Evolutionary conservation across 2,888 invertebrate species (phyloP).

Genomic region (Gryllus longicercus): DNA sequence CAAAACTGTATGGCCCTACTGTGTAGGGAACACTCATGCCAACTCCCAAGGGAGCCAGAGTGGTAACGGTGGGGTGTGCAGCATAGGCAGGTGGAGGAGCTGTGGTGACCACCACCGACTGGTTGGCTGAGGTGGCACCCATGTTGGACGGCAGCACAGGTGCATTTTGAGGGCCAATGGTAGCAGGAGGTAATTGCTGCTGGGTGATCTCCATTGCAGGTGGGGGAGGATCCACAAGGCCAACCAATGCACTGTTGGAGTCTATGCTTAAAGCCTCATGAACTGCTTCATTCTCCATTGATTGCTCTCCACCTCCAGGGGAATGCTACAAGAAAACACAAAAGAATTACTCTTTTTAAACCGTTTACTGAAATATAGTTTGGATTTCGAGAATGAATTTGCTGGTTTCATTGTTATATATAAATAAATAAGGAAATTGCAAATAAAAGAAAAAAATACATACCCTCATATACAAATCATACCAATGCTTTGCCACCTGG

Average conservation of each 20-base stretch:
- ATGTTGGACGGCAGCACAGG: background rate
- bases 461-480: constrained; percentile 77
- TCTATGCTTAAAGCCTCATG: constrained; percentile 59
- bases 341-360: background rate
- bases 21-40: constrained; percentile 53
- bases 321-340: constrained; percentile 50
- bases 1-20: constrained; percentile 65
- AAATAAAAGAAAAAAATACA: constrained; percentile 34
- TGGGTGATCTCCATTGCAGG: constrained; percentile 46
- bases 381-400: background rate
- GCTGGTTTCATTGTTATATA: background rate
- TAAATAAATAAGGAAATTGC: background rate
- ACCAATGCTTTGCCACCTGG: constrained; percentile 96
- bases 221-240: constrained; percentile 51
- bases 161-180: background rate
- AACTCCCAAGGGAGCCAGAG: constrained; percentile 57
- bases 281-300: constrained; percentile 56
- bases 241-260: constrained; percentile 57
- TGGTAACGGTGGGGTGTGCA: constrained; percentile 55
- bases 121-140: background rate
- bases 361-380: background rate
- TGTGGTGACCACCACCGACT: constrained; percentile 53
- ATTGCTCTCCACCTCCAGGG: constrained; percentile 59
- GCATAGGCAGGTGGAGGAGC: constrained; percentile 49
- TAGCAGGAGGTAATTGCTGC: constrained; percentile 27